Base-by-base conservation (phyloP, 1,140 invertebrate genomes). In the Tyrophagus putrescentiae region DNA sequence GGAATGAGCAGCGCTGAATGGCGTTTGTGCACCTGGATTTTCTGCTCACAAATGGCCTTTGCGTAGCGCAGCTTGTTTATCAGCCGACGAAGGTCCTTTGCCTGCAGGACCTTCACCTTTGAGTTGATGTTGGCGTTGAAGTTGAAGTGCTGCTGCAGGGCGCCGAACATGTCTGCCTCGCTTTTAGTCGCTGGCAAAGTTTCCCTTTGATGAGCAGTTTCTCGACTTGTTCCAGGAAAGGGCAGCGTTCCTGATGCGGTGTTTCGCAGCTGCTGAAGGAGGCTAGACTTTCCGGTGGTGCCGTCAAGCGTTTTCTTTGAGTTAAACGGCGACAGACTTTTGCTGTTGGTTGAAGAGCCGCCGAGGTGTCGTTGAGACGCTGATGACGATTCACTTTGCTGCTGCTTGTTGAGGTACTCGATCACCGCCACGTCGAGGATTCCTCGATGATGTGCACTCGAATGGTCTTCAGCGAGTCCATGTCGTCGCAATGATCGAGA, bases 381-480 rank as follows among this genome's bases (percentile, higher is more conserved):
- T 21, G 45, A 21, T 21, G 21, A 7, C 45, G 7, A 48, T 21
- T 21, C 21, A 13, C 18, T 21, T 21, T 25, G 50, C 9, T 54
- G 4, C n/a, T 31, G 52, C 9, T 31, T 13, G 11, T 31, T 27
- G 1, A 54, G 13, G 39, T 32, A 27, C 21, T 13, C 13, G 2
- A 54, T 23, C n/a, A 54, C 52, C 3, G 52, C 52, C 25, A 34
- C 52, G 39, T 54, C 52, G 16, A 54, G 27, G 32, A 54, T 54
- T 54, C 52, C 13, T 13, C 52, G 39, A 54, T 54, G 7, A 54
- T 27, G 11, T 54, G n/a, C 1, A 54, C 4, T 3, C 52, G 52
- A 2, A 54, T 54, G 25, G 13, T 13, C 27, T 54, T 54, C 25
- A 54, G 27, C 39, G 13, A 13, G 11, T 54, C 25, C 1, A 54